Evolutionary conservation across 2,113 vertebrate species (phyloP), one percentile per base, ranked within the genome.

Genomic region (Hydropotes inermis): DNA sequence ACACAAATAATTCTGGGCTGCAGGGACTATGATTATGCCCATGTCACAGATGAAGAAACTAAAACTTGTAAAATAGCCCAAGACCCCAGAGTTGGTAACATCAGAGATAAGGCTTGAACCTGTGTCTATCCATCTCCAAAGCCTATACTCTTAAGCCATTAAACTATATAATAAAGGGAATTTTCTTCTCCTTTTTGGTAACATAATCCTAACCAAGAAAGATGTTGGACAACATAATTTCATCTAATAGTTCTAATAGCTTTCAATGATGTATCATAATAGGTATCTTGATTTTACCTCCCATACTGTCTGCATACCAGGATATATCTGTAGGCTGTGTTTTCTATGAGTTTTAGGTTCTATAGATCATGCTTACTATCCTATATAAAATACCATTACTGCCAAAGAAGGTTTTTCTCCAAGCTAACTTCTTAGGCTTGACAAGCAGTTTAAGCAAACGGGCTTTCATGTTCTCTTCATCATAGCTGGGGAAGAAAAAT

Each of bases 401-500:
- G 55, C 60, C 81, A 61, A 74, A 95, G 23, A 88, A 89, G 57
- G 58, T 96, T 25, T 96, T 96, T 94, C 79, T 91, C 81, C 82
- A 85, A 47, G 87, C 64, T 85, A 60, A 90, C 58, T 81, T 95
- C 82, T 94, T 78, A 82, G n/a, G 96, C 57, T 97, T 86, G 23
- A 84, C 2, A 87, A 96, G 96, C 52, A 87, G 87, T 95, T 97
- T 86, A 96, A 98, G 84, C 33, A 93, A 97, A 97, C 27, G 33
- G 45, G 43, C 91, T 97, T 97, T 95, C 89, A 97, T 94, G 74
- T 87, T 90, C 78, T 97, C 86, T 97, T 86, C 94, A 88, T 89
- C 93, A 3, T 50, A 47, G 9, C 25, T 52, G 43, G 36, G 23
- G 30, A 30, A 67, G 64, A 88, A 81, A 87, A 43, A 8, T 50